Evolutionary conservation across 2,797 vertebrate genomes (phyloP), one percentile per base, ranked within the genome.

Genomic region (Crocidura indochinensis): DNA sequence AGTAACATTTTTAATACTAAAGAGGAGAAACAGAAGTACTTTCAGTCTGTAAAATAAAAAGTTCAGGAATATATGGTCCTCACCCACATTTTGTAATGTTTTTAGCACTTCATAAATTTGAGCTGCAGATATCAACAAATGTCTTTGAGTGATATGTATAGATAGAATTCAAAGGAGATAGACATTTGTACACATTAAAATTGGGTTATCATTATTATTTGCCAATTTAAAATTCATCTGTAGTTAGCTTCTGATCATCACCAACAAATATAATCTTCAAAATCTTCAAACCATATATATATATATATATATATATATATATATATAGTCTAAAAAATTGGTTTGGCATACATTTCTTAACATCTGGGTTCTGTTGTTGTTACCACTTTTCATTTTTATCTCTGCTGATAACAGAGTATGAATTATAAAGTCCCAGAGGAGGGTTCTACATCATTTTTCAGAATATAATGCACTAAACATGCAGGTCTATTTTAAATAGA

Each of bases 261-360:
- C 79, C 79, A 94, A 88, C 79, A 92, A 94, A 84, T 76, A 88
- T 10, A 77, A 89, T 82, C 75, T 91, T 92, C 60, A 84, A 86
- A 95, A 29, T 80, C 46, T 31, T 56, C 22, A 82, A 93, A 65
- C 49, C 7, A 47, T 87, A 78, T 78, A 85, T 80, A 73, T 62
- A 44, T n/a, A 47, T 87, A 78, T 78, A n/a, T n/a, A n/a, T n/a
- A n/a, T n/a, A n/a, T n/a, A n/a, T n/a, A n/a, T n/a, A n/a, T n/a
- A n/a, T n/a, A 85, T 80, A 73, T 62, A 44, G 29, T 44, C 19
- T 82, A 75, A 94, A 93, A 82, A 77, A 47, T 38, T 72, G 81
- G 83, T 38, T 92, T 80, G 69, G 80, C 73, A 46, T 76, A 47
- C 44, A 81, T 86, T 83, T 90, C 65, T 92, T 71, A 91, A 44